These are phyloP conservation scores for Ophiothrix spiculata DNA, from an alignment of 35 echinoderm and acorn worm genomes.

Conservation along the genomic window DNA sequence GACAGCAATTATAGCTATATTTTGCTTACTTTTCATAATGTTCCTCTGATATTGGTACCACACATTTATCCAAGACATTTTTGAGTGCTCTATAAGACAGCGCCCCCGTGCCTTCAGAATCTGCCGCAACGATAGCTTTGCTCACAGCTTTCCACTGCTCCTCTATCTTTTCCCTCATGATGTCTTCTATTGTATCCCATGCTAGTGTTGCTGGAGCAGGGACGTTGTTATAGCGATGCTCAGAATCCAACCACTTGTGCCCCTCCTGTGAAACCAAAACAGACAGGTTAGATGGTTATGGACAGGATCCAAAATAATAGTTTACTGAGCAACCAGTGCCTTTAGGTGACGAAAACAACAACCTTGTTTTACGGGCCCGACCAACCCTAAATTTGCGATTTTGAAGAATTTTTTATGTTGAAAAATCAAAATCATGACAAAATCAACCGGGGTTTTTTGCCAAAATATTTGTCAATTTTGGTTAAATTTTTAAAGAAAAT, in stretches of 20 bases:
- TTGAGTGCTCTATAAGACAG: constrained; percentile 51
- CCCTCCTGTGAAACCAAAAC: constrained; percentile 64
- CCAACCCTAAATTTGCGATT: no score
- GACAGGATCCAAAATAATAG: no score
- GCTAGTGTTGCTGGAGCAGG: constrained; percentile 74
- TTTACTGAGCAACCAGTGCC: no score
- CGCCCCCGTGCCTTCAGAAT: constrained; percentile 68
- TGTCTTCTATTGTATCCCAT: constrained; percentile 92
- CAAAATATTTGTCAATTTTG: no score
- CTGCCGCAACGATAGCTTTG: constrained; percentile 43
- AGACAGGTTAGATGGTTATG: neutral
- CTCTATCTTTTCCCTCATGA: constrained; percentile 73
- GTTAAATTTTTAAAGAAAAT: no score
- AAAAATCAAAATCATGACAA: no score
- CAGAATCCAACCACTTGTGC: constrained; percentile 94
- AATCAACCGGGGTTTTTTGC: no score
- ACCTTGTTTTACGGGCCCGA: no score
- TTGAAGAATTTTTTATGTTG: no score
- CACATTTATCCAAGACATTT: constrained; percentile 68
- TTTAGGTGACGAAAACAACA: no score
- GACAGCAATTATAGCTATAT: no score
- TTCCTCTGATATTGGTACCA: constrained; percentile 77
- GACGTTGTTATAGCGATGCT: constrained; percentile 69
- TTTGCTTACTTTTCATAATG: constrained; percentile 91
- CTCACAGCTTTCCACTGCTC: constrained; percentile 89